These are phyloP conservation scores for Lasioglossum zephyrum DNA, from an alignment of 2,888 invertebrate genomes.

Conservation along the genomic window DNA sequence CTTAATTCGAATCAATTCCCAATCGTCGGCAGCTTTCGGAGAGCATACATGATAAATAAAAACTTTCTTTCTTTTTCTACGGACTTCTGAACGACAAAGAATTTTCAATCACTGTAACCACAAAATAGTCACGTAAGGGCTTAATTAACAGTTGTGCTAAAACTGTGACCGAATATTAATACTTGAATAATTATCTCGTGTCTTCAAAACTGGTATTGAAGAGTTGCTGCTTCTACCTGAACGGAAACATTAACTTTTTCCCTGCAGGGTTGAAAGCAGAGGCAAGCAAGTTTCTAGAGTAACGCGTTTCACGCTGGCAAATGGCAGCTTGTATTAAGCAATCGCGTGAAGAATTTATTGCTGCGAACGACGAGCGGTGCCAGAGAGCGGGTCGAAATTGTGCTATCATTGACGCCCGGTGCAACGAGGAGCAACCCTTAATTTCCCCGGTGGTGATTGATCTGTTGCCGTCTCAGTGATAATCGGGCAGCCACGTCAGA, in stretches of 20 bases:
- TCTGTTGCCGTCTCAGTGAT: constrained; percentile 37
- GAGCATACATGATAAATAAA: too few relatives aligned
- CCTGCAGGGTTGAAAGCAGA: not conserved
- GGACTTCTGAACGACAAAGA: too few relatives aligned
- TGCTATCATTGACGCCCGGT: constrained; percentile 15
- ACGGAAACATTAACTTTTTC: not conserved
- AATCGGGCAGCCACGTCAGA: constrained; percentile 17
- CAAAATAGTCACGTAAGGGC: not conserved
- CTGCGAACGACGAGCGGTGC: not conserved
- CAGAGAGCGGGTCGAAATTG: not conserved
- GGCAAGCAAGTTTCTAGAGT: not conserved
- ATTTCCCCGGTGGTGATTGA: constrained; percentile 50
- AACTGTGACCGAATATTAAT: not conserved
- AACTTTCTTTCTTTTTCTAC: too few relatives aligned
- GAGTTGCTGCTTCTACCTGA: not conserved
- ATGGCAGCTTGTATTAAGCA: not conserved
- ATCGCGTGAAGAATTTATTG: constrained; percentile 9
- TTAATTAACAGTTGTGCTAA: not conserved
- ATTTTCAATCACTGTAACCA: too few relatives aligned
- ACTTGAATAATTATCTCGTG: not conserved
- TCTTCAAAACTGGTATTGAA: not conserved
- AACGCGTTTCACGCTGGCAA: not conserved
- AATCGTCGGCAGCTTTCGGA: too few relatives aligned
- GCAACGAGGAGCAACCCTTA: constrained; percentile 33
- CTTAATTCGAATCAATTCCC: too few relatives aligned